Conservation (phyloP, 2,113 vertebrate genomes). For the Cyanoderma ruficeps region DNA sequence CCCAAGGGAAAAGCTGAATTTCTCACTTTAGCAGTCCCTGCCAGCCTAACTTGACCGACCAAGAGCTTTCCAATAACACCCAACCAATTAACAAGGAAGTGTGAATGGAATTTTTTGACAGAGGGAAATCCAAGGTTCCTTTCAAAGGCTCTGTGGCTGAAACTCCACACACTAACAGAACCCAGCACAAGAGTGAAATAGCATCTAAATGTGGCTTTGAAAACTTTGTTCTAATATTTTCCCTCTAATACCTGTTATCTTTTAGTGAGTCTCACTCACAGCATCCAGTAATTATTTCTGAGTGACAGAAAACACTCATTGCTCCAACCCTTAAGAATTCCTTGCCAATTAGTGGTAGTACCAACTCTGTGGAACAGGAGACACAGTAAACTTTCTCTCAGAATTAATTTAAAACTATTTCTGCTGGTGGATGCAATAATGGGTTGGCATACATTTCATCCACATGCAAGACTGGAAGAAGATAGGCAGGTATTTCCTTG, state of each 20-base stretch:
- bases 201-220: background rate
- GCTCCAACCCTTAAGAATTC: background rate
- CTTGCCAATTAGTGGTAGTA: background rate
- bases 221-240: background rate
- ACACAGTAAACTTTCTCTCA: background rate
- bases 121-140: background rate
- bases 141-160: background rate
- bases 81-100: conserved; percentile 22
- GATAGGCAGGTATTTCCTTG: background rate
- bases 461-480: background rate
- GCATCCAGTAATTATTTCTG: background rate
- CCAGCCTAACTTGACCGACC: background rate
- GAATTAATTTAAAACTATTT: background rate
- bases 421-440: background rate
- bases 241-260: background rate
- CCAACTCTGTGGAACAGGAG: background rate
- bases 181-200: background rate
- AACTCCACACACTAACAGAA: background rate
- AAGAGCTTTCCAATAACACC: background rate
- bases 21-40: background rate
- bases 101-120: background rate
- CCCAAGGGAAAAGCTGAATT: background rate
- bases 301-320: background rate
- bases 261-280: background rate
- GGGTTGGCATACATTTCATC: background rate